These are phyloP conservation scores for Craterocephalus amniculus DNA, from an alignment of 2,797 vertebrate genomes.

Conservation along the genomic window DNA sequence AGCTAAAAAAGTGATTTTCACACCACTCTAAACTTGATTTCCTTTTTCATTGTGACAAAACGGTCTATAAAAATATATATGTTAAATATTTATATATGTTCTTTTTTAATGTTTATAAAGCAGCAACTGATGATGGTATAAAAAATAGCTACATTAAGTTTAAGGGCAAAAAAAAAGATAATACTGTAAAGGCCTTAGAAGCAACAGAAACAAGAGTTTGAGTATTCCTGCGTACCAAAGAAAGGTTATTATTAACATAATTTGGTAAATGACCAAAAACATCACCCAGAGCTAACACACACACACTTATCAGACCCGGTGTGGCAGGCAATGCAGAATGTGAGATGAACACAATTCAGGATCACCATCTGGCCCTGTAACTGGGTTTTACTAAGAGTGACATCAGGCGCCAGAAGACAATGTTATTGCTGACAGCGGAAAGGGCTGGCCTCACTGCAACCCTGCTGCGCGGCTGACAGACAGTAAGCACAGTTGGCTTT, in stretches of 20 bases:
- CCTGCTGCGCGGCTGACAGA: constrained; percentile 12
- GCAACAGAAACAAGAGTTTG: background rate
- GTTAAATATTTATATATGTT: no score
- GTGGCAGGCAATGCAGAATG: constrained; percentile 17
- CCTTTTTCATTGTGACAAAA: background rate
- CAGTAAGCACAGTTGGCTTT: constrained; percentile 60
- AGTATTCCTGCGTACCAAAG: background rate
- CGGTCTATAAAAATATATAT: background rate
- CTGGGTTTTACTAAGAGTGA: constrained; percentile 76
- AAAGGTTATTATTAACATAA: background rate
- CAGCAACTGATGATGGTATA: background rate
- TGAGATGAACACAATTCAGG: constrained; percentile 40
- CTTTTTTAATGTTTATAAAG: background rate
- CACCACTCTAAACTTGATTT: background rate
- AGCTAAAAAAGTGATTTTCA: background rate
- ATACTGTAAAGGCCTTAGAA: background rate
- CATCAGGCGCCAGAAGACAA: constrained; percentile 80
- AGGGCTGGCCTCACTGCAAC: no score
- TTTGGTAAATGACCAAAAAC: background rate
- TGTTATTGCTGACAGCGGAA: constrained; percentile 87
- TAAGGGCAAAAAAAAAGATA: background rate
- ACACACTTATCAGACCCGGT: constrained; percentile 14
- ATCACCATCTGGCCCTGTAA: constrained; percentile 45
- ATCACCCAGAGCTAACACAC: background rate
- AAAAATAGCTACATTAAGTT: background rate